A percentile compares a stretch with the other conserved stretches of the same genome.
These are phyloP conservation scores for Arrhamphus sclerolepis DNA, from an alignment of 2,797 vertebrate species.

Conservation along the genomic window DNA sequence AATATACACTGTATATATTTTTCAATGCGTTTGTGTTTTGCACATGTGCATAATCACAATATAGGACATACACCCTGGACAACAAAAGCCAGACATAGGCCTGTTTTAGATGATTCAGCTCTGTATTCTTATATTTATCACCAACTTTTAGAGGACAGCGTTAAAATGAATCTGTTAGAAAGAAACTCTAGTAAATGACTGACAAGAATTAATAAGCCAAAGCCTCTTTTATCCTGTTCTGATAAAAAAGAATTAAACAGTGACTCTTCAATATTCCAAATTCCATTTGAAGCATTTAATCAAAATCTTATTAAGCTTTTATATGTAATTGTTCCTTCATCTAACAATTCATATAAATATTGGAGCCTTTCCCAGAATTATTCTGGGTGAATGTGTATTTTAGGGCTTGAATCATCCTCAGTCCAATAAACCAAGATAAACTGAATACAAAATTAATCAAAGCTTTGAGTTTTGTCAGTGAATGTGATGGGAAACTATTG, in stretches of 20 bases:
- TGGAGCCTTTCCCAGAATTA: constrained; percentile 9
- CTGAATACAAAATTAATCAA: constrained; percentile 5
- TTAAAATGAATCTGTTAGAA: neutral
- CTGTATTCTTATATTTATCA: neutral
- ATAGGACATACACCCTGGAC: too few relatives aligned
- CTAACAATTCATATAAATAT: too few relatives aligned
- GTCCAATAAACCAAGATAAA: constrained; percentile 9
- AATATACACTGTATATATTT: too few relatives aligned
- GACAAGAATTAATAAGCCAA: neutral
- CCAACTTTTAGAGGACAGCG: neutral
- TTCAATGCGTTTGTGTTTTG: too few relatives aligned
- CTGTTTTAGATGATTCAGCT: neutral
- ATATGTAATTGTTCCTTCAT: too few relatives aligned
- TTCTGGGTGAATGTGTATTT: neutral
- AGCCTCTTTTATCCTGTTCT: neutral
- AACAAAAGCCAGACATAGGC: too few relatives aligned
- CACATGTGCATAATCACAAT: too few relatives aligned
- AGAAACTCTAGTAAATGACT: neutral
- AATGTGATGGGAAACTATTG: neutral
- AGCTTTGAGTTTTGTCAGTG: constrained; percentile 3
- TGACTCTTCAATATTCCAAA: neutral
- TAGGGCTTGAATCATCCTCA: neutral
- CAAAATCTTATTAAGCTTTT: too few relatives aligned
- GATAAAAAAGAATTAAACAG: neutral
- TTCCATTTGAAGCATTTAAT: too few relatives aligned